phyloP scores from a whole-genome alignment of 2,113 vertebrate species.

The Malurus elegans region DNA sequence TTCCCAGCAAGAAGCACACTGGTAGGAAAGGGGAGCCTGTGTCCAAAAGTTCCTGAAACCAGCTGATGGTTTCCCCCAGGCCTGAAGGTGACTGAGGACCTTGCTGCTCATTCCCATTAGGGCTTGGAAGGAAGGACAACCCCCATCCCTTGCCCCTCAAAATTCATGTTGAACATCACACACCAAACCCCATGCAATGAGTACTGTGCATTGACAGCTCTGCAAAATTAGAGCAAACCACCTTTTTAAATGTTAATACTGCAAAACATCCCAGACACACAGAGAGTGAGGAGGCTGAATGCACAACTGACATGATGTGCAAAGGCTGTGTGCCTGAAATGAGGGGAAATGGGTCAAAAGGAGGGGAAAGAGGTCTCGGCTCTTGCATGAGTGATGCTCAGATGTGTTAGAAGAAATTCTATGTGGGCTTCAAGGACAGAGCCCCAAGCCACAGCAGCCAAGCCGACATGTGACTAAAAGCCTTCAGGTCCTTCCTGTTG shows the following conservation, averaged over 20 bases:
- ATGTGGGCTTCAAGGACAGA: background rate
- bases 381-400: accelerated
- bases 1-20: background rate
- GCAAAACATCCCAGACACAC: background rate
- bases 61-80: background rate
- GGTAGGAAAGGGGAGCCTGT: background rate
- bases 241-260: background rate
- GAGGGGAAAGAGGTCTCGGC: background rate
- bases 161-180: background rate
- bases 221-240: background rate
- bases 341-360: background rate
- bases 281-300: background rate
- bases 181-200: background rate
- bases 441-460: background rate
- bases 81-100: background rate
- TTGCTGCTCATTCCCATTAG: background rate
- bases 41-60: background rate
- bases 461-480: background rate
- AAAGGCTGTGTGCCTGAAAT: background rate
- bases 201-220: background rate
- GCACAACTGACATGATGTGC: background rate
- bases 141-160: too few species aligned
- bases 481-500: background rate
- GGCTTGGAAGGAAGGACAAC: background rate
- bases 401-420: background rate